These are phyloP conservation scores for Pherbina coryleti DNA, from an alignment of 2,888 invertebrate genomes.

Conservation along the genomic window DNA sequence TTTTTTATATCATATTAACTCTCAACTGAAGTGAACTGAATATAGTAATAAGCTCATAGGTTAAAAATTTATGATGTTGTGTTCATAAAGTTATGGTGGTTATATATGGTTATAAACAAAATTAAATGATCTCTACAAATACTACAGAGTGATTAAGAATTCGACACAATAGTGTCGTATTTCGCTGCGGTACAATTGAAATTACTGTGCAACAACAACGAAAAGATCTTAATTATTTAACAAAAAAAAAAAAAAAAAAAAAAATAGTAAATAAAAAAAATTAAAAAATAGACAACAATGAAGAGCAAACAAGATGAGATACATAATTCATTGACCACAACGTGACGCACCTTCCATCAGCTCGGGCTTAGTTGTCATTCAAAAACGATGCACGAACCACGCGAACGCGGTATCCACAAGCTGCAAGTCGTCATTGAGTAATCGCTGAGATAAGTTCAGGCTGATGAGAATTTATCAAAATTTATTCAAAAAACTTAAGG, in stretches of 20 bases:
- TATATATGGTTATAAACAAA: too few species aligned
- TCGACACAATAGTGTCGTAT: too few species aligned
- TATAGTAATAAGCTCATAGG: too few species aligned
- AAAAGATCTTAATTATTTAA: background rate
- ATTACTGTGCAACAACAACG: background rate
- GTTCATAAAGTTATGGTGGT: too few species aligned
- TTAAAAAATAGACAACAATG: background rate
- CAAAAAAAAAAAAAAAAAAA: slow-evolving; percentile 3
- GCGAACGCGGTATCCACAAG: background rate
- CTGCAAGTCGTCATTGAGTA: too few species aligned
- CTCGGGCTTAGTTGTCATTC: background rate
- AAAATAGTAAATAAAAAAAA: background rate
- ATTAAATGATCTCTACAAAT: too few species aligned
- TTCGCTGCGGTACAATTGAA: background rate
- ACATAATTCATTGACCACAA: slow-evolving; percentile 1
- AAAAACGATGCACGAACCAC: slow-evolving; percentile 10
- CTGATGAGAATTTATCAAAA: background rate
- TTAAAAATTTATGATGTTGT: too few species aligned
- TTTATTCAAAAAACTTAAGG: too few species aligned
- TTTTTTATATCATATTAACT: too few species aligned
- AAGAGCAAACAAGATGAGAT: background rate
- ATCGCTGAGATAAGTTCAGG: too few species aligned
- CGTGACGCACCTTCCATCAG: slow-evolving; percentile 20
- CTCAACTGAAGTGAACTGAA: too few species aligned
- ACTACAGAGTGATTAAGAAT: too few species aligned